Conservation (phyloP, 1,140 invertebrate species). For the Drosophila grimshawi region DNA sequence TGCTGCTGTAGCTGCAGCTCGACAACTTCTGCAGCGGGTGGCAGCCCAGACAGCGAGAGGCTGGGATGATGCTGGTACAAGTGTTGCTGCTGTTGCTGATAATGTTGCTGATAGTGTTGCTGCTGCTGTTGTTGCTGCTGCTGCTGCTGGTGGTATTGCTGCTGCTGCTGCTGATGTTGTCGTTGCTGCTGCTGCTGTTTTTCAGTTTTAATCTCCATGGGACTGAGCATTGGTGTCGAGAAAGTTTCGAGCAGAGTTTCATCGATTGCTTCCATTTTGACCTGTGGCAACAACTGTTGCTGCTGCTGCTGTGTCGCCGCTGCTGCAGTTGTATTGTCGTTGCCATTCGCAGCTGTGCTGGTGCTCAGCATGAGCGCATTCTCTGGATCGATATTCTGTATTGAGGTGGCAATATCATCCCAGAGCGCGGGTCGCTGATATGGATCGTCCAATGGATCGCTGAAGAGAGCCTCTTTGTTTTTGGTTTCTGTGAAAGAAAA, state of each 20-base stretch:
- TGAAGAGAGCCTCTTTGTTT: slow-evolving; percentile 84
- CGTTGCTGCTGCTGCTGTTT: slow-evolving; percentile 74
- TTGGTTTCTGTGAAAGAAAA: slow-evolving; percentile 75
- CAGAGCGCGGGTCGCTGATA: slow-evolving; percentile 92
- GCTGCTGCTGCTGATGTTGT: slow-evolving; percentile 57
- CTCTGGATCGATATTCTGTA: slow-evolving; percentile 94
- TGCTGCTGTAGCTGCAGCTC: slow-evolving; percentile 69
- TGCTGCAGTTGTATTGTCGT: slow-evolving; percentile 30
- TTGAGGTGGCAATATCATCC: slow-evolving; percentile 95
- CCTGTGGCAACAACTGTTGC: slow-evolving; percentile 85
- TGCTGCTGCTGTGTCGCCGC: slow-evolving; percentile 33
- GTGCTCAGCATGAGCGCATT: slow-evolving; percentile 93
- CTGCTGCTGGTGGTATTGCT: slow-evolving; percentile 65
- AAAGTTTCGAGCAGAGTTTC: slow-evolving; percentile 85
- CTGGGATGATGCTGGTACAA: slow-evolving; percentile 82
- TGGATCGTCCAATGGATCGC: slow-evolving; percentile 89
- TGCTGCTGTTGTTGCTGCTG: slow-evolving; percentile 66
- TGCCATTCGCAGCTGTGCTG: slow-evolving; percentile 44
- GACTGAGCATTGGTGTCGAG: slow-evolving; percentile 88
- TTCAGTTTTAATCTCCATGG: slow-evolving; percentile 89
- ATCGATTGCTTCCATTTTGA: slow-evolving; percentile 91
- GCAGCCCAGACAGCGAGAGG: slow-evolving; percentile 63
- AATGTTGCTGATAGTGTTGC: slow-evolving; percentile 56
- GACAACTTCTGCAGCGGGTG: slow-evolving; percentile 73
- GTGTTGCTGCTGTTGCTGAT: slow-evolving; percentile 71